Base-by-base conservation (phyloP, 2,888 invertebrate species). In the Chrysomela aeneicollis region DNA sequence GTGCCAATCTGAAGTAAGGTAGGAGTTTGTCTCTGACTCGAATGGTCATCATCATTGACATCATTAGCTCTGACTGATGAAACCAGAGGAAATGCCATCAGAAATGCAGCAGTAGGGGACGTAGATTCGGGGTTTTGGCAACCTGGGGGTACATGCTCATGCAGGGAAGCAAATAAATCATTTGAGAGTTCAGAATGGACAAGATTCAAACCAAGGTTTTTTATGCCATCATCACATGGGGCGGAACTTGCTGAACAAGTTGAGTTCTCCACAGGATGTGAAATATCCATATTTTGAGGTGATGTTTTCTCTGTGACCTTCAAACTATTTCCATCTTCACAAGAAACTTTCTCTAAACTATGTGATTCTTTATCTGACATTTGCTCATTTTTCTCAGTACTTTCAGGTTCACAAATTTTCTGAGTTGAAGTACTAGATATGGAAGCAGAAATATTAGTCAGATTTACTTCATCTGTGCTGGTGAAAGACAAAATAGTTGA, bases 21-120 rank as follows among this genome's bases (percentile, higher is more conserved):
- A 10, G 83, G 82, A 1, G 83, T 82, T 12, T 79, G 83, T 50
- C 82, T 80, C 66, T 83, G 81, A 70, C 83, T 84, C 2, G 78
- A 76, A 64, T 81, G 85, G 67, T 87, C 87, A 61, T 86, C 87
- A 55, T 86, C 86, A 8, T 85, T 78, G 0, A 85, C 86, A 73
- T 86, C 86, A 0, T 85, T 83, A 15, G 82, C 82, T 77, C 84
- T 85, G 52, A 86, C 85, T 3, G 87, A 86, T 0, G 87, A 90
- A 0, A 92, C 92, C 53, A 92, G 80, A 0, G 92, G 92, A 76
- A 92, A 92, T 1, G 91, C 89, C 83, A 90, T 86, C 10, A 92
- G 82, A 77, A 92, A 92, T 1, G 92, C 92, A 12, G 92, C 92
- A 1, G 92, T 92, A 4, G 92, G 92, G 1, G 92, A 92, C 57